Evolutionary conservation across 2,888 invertebrate species (phyloP), one percentile per base, ranked within the genome.

Genomic region (Drosophila nr. perissopoda): DNA sequence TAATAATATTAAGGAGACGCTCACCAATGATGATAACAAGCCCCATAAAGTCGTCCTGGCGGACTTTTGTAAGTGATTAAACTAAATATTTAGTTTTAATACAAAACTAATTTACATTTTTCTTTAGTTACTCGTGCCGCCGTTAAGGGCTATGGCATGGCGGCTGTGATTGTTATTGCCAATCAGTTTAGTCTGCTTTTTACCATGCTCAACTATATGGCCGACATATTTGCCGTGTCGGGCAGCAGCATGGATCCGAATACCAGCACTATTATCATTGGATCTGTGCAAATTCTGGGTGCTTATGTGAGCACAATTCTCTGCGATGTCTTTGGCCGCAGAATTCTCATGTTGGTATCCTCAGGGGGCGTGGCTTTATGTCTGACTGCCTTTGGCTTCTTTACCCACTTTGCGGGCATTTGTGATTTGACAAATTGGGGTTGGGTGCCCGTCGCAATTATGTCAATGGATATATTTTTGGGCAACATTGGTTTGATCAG

Each of bases 131-230:
- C 87, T 0, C 83, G 65, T 31, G 56, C 79, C 8, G 90, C 92
- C 0, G 18, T 89, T 0, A 91, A 84, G 56, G 89, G 89, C 2
- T 83, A 92, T 57, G 61, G 74, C 0, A 82, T 83, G 0, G 91
- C 91, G 0, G 8, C 74, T 1, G 82, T 90, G 1, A 63, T 93
- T 0, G 54, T 92, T 1, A 59, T 89, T 25, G 76, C 90, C 2
- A 92, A 91, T 70, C 91, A 91, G 58, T 90, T 91, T n/a, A 90
- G 92, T 31, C 92, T 93, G 0, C 70, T 83, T 6, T 92, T 91
- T 48, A 86, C 91, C 11, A 88, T 93, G 69, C 74, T 92, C 13
- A 93, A 90, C 66, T 93, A 93, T 60, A 91, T 92, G 80, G 89
- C 93, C 8, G 82, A 84, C n/a, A 92, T 93, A 34, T 93, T 93